Conservation (phyloP, 2,888 invertebrate genomes). For the Muschampia plurimacula region DNA sequence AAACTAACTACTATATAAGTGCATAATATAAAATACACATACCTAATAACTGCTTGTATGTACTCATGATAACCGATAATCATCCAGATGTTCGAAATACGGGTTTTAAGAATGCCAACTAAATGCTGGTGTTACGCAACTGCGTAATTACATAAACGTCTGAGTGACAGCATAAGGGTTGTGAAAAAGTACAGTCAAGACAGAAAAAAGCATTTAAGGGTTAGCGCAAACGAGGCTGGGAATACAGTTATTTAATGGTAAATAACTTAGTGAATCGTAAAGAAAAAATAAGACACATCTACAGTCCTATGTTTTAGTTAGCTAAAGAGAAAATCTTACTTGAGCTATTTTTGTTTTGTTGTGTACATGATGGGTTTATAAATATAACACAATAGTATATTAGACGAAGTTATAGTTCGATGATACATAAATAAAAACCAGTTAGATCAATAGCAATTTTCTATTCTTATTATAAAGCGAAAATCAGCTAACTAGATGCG, state of each 20-base stretch:
- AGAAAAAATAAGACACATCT: too few relatives aligned
- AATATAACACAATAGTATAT: too few relatives aligned
- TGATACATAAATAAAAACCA: too few relatives aligned
- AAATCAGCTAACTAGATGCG: too few relatives aligned
- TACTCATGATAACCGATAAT: background rate
- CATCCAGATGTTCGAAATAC: slow-evolving; percentile 47
- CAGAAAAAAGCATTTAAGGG: background rate
- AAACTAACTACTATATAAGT: background rate
- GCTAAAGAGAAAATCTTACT: too few relatives aligned
- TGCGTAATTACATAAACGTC: slow-evolving; percentile 41
- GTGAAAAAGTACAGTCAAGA: background rate
- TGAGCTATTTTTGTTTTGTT: too few relatives aligned
- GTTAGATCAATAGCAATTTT: too few relatives aligned
- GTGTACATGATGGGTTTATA: too few relatives aligned
- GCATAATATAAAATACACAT: background rate
- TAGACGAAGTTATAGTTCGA: too few relatives aligned
- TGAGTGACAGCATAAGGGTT: slow-evolving; percentile 28
- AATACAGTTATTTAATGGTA: background rate
- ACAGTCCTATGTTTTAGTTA: too few relatives aligned
- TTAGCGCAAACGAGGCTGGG: background rate
- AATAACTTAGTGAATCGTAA: too few relatives aligned
- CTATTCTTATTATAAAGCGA: too few relatives aligned
- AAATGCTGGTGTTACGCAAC: slow-evolving; percentile 47
- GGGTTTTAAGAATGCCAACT: slow-evolving; percentile 53
- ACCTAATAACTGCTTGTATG: background rate